A percentile compares a stretch with the other conserved stretches of the same genome.
These are phyloP conservation scores for Oncopodura yosiiana DNA, from an alignment of 1,140 invertebrate species.

Conservation along the genomic window DNA sequence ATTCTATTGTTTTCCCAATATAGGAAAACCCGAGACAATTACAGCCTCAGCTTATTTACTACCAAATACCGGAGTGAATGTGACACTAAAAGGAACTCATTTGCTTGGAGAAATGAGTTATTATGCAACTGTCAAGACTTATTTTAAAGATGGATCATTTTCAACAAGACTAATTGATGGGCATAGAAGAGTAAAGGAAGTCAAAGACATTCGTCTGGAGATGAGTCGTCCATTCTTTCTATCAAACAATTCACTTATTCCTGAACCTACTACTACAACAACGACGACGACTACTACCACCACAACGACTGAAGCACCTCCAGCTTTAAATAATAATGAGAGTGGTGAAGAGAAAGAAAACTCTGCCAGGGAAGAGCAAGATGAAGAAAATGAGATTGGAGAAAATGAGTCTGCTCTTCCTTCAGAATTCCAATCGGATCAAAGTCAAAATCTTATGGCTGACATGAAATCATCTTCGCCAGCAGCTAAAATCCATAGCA, in stretches of 20 bases:
- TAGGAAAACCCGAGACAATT: slow-evolving; percentile 15
- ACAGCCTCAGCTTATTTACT: slow-evolving; percentile 21
- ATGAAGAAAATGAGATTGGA: neutral
- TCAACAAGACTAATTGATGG: slow-evolving; percentile 26
- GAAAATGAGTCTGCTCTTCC: slow-evolving; percentile 2
- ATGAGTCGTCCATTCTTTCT: slow-evolving; percentile 20
- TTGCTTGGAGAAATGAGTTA: slow-evolving; percentile 29
- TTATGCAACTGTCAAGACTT: slow-evolving; percentile 26
- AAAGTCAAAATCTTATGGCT: slow-evolving; percentile 13
- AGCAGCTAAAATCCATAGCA: slow-evolving; percentile 9
- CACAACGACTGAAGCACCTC: neutral
- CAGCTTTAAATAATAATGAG: neutral
- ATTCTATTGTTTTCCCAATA: neutral
- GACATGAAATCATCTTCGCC: slow-evolving; percentile 13
- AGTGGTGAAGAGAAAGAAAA: neutral
- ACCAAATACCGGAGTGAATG: slow-evolving; percentile 25
- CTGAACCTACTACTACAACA: slow-evolving; percentile 23
- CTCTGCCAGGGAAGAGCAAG: neutral
- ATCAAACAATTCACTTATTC: slow-evolving; percentile 19
- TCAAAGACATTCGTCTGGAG: slow-evolving; percentile 27
- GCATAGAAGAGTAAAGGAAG: slow-evolving; percentile 18
- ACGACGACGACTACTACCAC: slow-evolving; percentile 21
- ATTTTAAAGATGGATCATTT: slow-evolving; percentile 27
- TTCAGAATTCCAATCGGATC: slow-evolving; percentile 8
- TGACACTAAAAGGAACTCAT: slow-evolving; percentile 22